These are phyloP conservation scores for Steinernema carpocapsae DNA, from an alignment of 2,888 invertebrate genomes.

Conservation along the genomic window DNA sequence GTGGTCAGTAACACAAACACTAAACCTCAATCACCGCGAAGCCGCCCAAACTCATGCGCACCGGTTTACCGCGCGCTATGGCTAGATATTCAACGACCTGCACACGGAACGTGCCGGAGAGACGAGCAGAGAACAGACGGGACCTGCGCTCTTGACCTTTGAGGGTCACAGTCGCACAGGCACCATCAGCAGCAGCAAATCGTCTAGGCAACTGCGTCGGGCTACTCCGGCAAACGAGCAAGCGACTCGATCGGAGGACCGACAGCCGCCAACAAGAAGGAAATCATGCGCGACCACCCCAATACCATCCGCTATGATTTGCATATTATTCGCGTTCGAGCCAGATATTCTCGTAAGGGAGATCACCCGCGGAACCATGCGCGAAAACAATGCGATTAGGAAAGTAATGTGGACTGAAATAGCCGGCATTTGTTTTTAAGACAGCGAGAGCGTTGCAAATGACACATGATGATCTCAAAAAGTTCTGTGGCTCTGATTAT, in stretches of 20 bases:
- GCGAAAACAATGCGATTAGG: conserved; percentile 29
- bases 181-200: conserved; percentile 19
- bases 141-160: conserved; percentile 24
- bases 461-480: not conserved
- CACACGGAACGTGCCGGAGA: not conserved
- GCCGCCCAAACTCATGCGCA: not conserved
- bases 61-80: conserved; percentile 7
- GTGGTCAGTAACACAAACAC: too few species aligned
- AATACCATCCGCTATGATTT: conserved; percentile 33
- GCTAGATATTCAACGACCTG: conserved; percentile 17
- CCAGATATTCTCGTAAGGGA: not conserved
- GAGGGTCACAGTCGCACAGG: conserved; percentile 32
- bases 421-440: conserved; percentile 18
- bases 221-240: conserved; percentile 10
- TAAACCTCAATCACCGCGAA: not conserved
- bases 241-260: conserved; percentile 21
- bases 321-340: conserved; percentile 16
- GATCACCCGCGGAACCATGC: conserved; percentile 23
- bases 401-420: too few species aligned
- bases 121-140: not conserved
- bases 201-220: conserved; percentile 26
- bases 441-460: not conserved
- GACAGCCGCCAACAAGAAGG: not conserved
- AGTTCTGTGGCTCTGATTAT: not conserved
- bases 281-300: conserved; percentile 22